Evolutionary conservation across 2,797 vertebrate genomes (phyloP).

Genomic region (Phalanger gymnotis): DNA sequence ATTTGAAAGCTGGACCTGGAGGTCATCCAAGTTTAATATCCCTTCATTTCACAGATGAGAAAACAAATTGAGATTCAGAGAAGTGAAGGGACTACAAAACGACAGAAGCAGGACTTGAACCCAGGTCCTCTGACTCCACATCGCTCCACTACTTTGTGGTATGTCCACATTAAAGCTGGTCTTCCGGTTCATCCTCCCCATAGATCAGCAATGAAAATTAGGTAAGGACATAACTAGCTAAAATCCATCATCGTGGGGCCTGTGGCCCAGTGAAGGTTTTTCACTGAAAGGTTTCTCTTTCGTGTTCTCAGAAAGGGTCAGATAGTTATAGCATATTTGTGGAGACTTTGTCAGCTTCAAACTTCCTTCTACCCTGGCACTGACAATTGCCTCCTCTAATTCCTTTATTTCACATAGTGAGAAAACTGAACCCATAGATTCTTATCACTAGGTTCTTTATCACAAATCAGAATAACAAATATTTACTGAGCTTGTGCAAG

Average conservation of each 20-base stretch:
- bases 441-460: not conserved
- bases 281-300: not conserved
- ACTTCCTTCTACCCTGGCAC: not conserved
- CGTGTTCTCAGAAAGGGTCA: not conserved
- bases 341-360: not conserved
- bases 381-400: not conserved
- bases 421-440: not conserved
- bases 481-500: not conserved
- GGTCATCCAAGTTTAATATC: not conserved
- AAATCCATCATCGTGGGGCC: not conserved
- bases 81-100: not conserved
- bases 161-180: not conserved
- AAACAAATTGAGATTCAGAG: not conserved
- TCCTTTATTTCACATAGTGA: not conserved
- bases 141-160: not conserved
- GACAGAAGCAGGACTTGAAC: not conserved
- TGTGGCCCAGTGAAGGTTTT: not conserved
- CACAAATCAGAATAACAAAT: not conserved
- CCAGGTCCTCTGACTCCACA: not conserved
- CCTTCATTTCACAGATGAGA: not conserved
- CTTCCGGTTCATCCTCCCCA: not conserved
- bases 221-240: not conserved
- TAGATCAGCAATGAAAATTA: not conserved
- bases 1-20: not conserved
- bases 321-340: not conserved